Evolutionary conservation across 2,888 invertebrate genomes (phyloP), one percentile per base, ranked within the genome.

Genomic region (Drosophila setosimentum): DNA sequence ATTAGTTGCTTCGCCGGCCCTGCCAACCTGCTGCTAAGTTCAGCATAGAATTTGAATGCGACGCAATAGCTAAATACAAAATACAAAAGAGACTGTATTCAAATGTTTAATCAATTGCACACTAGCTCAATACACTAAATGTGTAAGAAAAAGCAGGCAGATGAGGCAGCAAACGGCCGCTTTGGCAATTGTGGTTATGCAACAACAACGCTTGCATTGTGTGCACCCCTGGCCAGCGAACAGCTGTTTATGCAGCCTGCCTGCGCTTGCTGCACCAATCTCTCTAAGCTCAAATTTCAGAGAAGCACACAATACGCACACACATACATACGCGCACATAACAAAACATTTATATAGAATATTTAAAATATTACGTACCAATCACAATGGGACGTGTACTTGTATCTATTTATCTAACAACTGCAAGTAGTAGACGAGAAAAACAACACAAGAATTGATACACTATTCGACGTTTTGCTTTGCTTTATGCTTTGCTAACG

Each of bases 361-460:
- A 40, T 55, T 32, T 58, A 32, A 55, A 49, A 57, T 61, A 61
- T 61, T 80, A 80, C 80, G 81, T 78, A 80, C 80, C 80, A 77
- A 74, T 77, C 78, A 77, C 81, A 77, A 71, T 61, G 27, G 60
- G 58, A 45, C 57, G 35, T 69, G 69, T 69, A 58, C 45, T 45
- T 68, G 66, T 67, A 66, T 63, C 63, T 50, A 58, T 40, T 16
- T 24, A 45, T 45, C 16, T 24, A 24, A 45, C 45, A 59, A 69
- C 63, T 58, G 67, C 70, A 63, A 75, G 51, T 61, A 72, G 45
- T 61, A 35, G 62, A 73, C 67, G 66, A 72, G 45, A 24, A 45
- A 84, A 67, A 76, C 76, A 82, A 82, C 76, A 68, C 69, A 74
- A 57, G 71, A 73, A 68, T 82, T 76, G 60, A 75, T 84, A 82